Base-by-base conservation (phyloP, 2,113 vertebrate genomes). In the Merops nubicus region DNA sequence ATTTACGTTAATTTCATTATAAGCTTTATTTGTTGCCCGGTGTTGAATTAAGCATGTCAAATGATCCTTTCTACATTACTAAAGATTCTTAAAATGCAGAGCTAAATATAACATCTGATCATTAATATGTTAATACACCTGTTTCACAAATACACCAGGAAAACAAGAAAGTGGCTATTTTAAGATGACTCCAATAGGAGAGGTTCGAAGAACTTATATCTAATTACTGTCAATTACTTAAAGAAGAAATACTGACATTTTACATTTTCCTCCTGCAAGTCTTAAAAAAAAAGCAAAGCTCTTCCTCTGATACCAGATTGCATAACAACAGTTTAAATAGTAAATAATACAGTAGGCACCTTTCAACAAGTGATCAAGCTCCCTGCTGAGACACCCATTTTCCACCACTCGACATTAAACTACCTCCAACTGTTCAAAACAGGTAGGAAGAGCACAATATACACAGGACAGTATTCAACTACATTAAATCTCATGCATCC, bases 1-100 rank as follows among this genome's bases (percentile, higher is more conserved):
- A 98, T 98, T 98, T 98, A 98, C 98, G 98, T 97, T 98, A 98
- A 98, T 98, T 98, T 98, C 95, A 97, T 98, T 98, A 98, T 98
- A 98, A 98, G 98, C 98, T 98, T 97, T 97, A 98, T 98, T 97
- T 97, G 97, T 97, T 97, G 97, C 98, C 97, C 89, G 38, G 96
- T 92, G 97, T 96, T 97, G 97, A 98, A 97, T 98, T 97, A 97
- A 97, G 90, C 92, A 95, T 96, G 97, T 98, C 98, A 98, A 97
- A 97, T 97, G 96, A 97, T 97, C 96, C 93, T 95, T 95, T 68
- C 93, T 88, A 96, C 73, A 15, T 79, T 94, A 91, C 88, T 96
- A 91, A 97, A 96, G 96, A 96, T 94, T 97, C 97, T 97, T 96
- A 96, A 98, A 98, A 96, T 92, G 95, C 86, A 94, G 89, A 94